Percentiles rank a stretch among this genome's conserved stretches.
Conservation (phyloP, 2,797 vertebrate genomes). For the Poeciliopsis presidionis region DNA sequence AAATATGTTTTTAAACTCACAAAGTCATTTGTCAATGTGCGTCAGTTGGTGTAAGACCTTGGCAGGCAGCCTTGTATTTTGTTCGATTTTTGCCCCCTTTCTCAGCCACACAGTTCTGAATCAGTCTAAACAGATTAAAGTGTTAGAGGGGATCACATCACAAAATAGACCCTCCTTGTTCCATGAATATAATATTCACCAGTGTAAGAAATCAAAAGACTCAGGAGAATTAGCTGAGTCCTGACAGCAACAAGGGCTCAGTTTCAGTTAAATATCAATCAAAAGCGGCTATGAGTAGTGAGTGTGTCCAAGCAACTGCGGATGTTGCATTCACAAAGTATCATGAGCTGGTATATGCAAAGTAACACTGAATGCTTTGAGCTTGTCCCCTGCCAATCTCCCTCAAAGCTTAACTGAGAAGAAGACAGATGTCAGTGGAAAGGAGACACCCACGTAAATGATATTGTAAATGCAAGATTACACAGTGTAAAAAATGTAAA, state of each 20-base stretch:
- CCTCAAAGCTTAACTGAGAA: slow-evolving; percentile 65
- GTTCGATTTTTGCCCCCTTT: slow-evolving; percentile 65
- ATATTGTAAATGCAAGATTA: slow-evolving; percentile 84
- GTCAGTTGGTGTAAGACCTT: slow-evolving; percentile 52
- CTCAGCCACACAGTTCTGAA: slow-evolving; percentile 70
- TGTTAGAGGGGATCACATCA: slow-evolving; percentile 82
- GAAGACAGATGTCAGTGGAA: slow-evolving; percentile 76
- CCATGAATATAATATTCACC: slow-evolving; percentile 81
- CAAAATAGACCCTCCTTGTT: slow-evolving; percentile 68
- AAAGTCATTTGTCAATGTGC: slow-evolving; percentile 32
- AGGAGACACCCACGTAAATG: slow-evolving; percentile 78
- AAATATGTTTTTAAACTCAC: slow-evolving; percentile 39
- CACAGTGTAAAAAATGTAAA: slow-evolving; percentile 79
- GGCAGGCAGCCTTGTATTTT: slow-evolving; percentile 66
- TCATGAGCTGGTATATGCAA: slow-evolving; percentile 69
- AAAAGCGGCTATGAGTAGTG: slow-evolving; percentile 50
- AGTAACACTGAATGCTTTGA: slow-evolving; percentile 67
- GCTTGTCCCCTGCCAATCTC: slow-evolving; percentile 83
- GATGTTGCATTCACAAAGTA: slow-evolving; percentile 55
- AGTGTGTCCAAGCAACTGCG: slow-evolving; percentile 15
- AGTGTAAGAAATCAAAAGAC: slow-evolving; percentile 82
- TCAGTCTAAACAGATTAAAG: slow-evolving; percentile 85
- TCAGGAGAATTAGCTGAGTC: slow-evolving; percentile 79
- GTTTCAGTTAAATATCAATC: slow-evolving; percentile 85
- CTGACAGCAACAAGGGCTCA: slow-evolving; percentile 83